These are phyloP conservation scores for Nycticebus coucang DNA, from an alignment of 2,113 vertebrate species.

Conservation along the genomic window DNA sequence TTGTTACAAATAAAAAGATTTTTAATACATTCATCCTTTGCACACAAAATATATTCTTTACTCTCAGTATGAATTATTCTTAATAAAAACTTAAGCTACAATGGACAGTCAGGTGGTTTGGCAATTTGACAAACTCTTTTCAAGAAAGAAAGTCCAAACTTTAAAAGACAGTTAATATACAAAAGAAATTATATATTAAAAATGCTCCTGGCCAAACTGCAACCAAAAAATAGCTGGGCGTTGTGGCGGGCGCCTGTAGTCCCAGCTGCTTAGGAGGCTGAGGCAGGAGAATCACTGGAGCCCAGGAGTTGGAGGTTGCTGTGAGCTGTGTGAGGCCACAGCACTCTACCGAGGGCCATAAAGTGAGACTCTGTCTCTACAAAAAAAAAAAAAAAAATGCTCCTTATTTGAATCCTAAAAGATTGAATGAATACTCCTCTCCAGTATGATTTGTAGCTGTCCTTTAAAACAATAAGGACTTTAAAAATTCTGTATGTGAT, in stretches of 20 bases:
- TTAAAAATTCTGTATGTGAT: slow-evolving; percentile 45
- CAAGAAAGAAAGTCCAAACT: slow-evolving; percentile 51
- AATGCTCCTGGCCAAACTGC: too few relatives aligned
- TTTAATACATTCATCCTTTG: slow-evolving; percentile 84
- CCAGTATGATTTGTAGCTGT: background rate
- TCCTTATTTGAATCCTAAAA: slow-evolving; percentile 51
- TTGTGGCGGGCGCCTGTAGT: too few relatives aligned
- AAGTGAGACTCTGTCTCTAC: too few relatives aligned
- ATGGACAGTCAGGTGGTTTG: slow-evolving; percentile 73
- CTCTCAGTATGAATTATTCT: slow-evolving; percentile 74
- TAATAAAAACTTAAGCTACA: slow-evolving; percentile 77
- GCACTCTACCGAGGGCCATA: too few relatives aligned
- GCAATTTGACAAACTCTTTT: slow-evolving; percentile 64
- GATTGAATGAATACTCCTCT: slow-evolving; percentile 40
- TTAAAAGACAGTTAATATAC: slow-evolving; percentile 32
- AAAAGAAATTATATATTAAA: slow-evolving; percentile 66
- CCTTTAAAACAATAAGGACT: slow-evolving; percentile 49
- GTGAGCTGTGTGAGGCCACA: too few relatives aligned
- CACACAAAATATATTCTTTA: slow-evolving; percentile 82
- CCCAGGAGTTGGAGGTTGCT: too few relatives aligned
- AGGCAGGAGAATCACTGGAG: too few relatives aligned
- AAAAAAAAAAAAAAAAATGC: too few relatives aligned
- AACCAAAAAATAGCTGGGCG: too few relatives aligned
- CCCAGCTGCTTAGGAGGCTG: too few relatives aligned
- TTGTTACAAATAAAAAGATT: slow-evolving; percentile 81